Percentiles rank a stretch among this genome's conserved stretches.
phyloP scores from a whole-genome alignment of 2,888 invertebrate genomes.

The Hesperia comma region DNA sequence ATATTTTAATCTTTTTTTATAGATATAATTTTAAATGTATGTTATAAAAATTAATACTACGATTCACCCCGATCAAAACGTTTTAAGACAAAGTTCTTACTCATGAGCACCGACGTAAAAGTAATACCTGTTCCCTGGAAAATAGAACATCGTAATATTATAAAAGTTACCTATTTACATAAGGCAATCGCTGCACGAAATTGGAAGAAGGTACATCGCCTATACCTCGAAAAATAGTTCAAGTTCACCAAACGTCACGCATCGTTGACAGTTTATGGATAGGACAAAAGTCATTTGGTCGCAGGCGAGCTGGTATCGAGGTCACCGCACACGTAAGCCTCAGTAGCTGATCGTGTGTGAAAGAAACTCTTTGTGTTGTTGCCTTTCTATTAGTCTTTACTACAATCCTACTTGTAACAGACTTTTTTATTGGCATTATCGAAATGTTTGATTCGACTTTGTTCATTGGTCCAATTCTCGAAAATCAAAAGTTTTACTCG shows the following conservation, averaged over 20 bases:
- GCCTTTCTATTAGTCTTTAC: slow-evolving; percentile 61
- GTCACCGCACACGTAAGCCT: slow-evolving; percentile 55
- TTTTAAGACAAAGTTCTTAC: not conserved
- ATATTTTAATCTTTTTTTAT: too few species aligned
- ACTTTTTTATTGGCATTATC: slow-evolving; percentile 13
- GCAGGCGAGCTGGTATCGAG: slow-evolving; percentile 49
- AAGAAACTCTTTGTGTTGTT: slow-evolving; percentile 60
- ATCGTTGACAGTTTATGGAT: slow-evolving; percentile 41
- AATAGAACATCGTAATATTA: not conserved
- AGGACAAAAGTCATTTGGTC: slow-evolving; percentile 46
- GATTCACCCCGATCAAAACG: not conserved
- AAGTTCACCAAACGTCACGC: slow-evolving; percentile 37
- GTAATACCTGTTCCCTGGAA: too few species aligned
- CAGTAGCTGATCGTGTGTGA: slow-evolving; percentile 45
- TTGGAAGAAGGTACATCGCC: not conserved
- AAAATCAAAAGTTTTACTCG: not conserved
- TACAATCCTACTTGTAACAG: slow-evolving; percentile 40
- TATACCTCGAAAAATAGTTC: slow-evolving; percentile 27
- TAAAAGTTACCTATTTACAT: slow-evolving; percentile 16
- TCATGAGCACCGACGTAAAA: not conserved
- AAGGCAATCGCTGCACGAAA: slow-evolving; percentile 11
- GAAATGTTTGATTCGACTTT: not conserved
- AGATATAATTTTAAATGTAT: not conserved
- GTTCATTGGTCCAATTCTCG: not conserved
- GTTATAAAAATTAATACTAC: not conserved